Base-by-base conservation (phyloP, 37 sponge, comb jelly and placozoan species). In the Tethya wilhelma region DNA sequence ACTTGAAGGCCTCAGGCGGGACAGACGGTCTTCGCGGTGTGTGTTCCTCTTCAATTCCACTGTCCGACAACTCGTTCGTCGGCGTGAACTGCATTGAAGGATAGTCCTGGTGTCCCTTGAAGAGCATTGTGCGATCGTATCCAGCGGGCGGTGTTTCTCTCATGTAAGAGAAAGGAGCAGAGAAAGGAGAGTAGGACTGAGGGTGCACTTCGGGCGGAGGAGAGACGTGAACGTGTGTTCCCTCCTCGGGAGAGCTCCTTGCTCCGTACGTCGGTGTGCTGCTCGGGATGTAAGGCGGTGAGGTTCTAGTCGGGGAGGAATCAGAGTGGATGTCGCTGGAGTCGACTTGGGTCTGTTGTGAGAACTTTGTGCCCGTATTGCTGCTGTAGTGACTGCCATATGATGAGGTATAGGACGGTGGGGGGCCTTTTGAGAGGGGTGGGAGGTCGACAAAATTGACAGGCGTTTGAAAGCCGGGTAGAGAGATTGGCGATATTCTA, bases 1-100 rank as follows among this genome's bases (percentile, higher is more conserved):
- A 97, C 80, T 97, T 97, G 64, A 91, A 94, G 2, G 98, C 98
- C 60, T 97, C 98, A 7, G 95, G 90, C 28, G 95, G 85, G 19
- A 89, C 84, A 0, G 85, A 56, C 1, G 92, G 81, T n/a, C 94
- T 73, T 22, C 68, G 70, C 17, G 80, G 62, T 0, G 80, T 79
- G 4, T 41, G 71, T 36, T 90, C 92, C 73, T 89, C 94, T 56
- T 93, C 93, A 5, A 88, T 84, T 1, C 86, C 94, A 58, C 87
- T 89, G 59, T 88, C 87, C 20, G 78, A 69, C 4, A 80, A 63
- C 12, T 88, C 93, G 38, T 67, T 73, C 4, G 78, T 45, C 0
- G 73, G 56, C 0, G 73, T 79, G 2, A 79, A 26, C 28, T 38
- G 64, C 25, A 56, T 81, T 31, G 55, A 6, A 22, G 23, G 56